Base-by-base conservation (phyloP, 2,797 vertebrate genomes). In the Delichon dasypus region DNA sequence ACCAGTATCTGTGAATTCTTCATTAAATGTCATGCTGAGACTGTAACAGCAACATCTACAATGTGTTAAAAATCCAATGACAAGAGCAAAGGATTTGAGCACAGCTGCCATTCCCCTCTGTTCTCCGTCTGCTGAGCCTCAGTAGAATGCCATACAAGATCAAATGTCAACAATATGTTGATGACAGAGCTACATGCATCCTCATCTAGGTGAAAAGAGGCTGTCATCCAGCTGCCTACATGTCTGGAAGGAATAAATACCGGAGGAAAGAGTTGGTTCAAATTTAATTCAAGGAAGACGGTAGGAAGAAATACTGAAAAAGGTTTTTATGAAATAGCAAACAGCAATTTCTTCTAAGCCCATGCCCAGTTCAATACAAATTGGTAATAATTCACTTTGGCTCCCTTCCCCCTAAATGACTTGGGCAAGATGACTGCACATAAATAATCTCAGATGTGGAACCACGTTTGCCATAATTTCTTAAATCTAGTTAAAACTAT, bases 161-260 rank as follows among this genome's bases (percentile, higher is more conserved):
- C 96, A 95, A 96, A 87, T 93, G 95, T 96, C 94, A 97, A 86
- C 89, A 94, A 77, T 62, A 87, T 93, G 88, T 82, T 90, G 95
- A 94, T 79, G 83, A 94, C 85, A 96, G 74, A 91, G 89, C 77
- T 87, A 87, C 66, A 48, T 58, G 83, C 77, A 82, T 67, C 83
- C 80, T 94, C 74, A 72, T 67, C 60, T 85, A 95, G 85, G 90
- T 94, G 85, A 90, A 88, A 92, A 90, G 92, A 91, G 77, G 61
- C 74, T 91, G 88, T 94, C 94, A 96, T 91, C 65, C 94, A 96
- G 91, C 88, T 96, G 85, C 84, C 93, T 91, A 94, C 83, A 83
- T 2, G 65, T 94, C 94, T 93, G 91, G 88, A 96, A 95, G 54
- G 61, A 95, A 92, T 85, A 94, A 88, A 81, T 66, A 86, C 44